Evolutionary conservation across 2,888 invertebrate genomes (phyloP), one percentile per base, ranked within the genome.

Genomic region (Punctoribates punctum): DNA sequence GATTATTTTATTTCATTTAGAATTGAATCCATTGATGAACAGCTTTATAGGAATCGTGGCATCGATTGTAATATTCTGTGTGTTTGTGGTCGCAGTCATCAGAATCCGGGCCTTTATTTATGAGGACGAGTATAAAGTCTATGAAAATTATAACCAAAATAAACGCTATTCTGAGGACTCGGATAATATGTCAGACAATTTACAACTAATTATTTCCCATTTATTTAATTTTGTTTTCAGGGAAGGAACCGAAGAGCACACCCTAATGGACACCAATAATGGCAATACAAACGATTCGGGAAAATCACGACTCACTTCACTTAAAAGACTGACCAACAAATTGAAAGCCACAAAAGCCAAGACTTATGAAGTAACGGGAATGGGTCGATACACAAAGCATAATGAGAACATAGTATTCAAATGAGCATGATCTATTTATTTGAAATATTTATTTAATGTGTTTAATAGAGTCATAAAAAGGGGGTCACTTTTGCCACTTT

Each of bases 21-120:
- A 27, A 15, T 13, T 62, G 11, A 25, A 34, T 15, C 62, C 62
- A 13, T n/a, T 62, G 34, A 27, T 62, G 29, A 62, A 62, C 29
- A 62, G 62, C 27, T 62, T 62, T 3, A 62, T 62, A 2, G 62
- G 62, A 27, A 62, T 62, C 13, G 62, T 62, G 13, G 62, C 62
- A 17, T 62, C 62, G 11, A 13, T 62, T n/a, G 62, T 62, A 1
- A 62, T 62, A 13, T 27, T 62, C 34, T 27, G 27, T 17, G 23
- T 62, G 15, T 62, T 9, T 29, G 17, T 62, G 13, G 62, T 29
- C 27, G 34, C 34, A 29, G 15, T 62, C 17, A 62, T 62, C 27
- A 62, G n/a, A 62, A 62, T 62, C 62, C 62, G 62, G 11, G 20
- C 62, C 11, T 62, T 27, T 29, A 62, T 62, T 27, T 29, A 29